Conservation (phyloP, 2,113 vertebrate genomes). For the Equus quagga region DNA sequence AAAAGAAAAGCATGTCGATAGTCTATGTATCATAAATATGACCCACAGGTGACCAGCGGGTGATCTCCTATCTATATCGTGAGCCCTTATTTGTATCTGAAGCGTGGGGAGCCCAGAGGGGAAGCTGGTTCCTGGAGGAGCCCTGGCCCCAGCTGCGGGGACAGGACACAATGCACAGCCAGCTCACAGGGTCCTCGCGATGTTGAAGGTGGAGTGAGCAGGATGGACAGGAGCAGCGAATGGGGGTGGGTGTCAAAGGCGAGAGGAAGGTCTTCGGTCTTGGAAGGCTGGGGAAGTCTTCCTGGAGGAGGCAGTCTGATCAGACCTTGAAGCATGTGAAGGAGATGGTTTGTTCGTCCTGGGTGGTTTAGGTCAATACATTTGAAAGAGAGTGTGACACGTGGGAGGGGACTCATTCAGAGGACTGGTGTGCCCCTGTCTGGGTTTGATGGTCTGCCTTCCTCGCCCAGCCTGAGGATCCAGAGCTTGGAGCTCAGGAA, state of each 20-base stretch:
- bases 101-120: background rate
- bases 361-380: constrained; percentile 43
- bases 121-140: background rate
- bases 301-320: background rate
- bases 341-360: background rate
- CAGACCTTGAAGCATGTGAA: background rate
- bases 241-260: background rate
- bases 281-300: background rate
- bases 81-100: background rate
- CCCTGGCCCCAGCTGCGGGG: background rate
- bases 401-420: background rate
- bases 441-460: background rate
- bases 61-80: background rate
- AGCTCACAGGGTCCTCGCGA: background rate
- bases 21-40: background rate
- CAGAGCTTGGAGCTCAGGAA: background rate
- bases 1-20: background rate
- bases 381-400: background rate
- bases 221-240: background rate
- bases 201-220: background rate
- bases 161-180: background rate
- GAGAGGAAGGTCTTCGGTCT: background rate
- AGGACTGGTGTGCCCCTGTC: background rate
- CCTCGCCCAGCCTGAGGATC: constrained; percentile 6
- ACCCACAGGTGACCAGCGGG: background rate